Evolutionary conservation across 2,888 invertebrate species (phyloP).

Genomic region (Leptinotarsa tumamoca): DNA sequence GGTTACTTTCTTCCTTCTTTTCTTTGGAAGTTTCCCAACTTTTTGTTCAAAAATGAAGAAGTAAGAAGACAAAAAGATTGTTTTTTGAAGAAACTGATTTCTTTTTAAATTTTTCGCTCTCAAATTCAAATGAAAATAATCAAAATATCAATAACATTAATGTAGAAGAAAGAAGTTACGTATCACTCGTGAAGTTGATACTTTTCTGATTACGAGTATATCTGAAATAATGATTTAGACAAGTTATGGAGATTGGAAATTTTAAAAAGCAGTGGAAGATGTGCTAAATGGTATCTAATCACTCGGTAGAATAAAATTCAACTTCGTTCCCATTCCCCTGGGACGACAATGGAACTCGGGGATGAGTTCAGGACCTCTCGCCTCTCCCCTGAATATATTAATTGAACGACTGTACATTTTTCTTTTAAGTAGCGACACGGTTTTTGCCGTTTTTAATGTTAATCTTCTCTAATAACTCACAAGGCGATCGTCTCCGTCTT

Average conservation of each 20-base stretch:
- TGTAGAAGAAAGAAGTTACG: too few relatives aligned
- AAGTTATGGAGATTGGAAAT: not conserved
- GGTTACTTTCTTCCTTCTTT: too few relatives aligned
- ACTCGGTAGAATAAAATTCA: constrained; percentile 11
- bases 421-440: constrained; percentile 63
- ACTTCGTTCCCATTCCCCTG: constrained; percentile 26
- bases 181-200: too few relatives aligned
- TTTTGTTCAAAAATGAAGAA: too few relatives aligned
- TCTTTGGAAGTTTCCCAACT: too few relatives aligned
- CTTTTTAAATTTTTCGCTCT: too few relatives aligned
- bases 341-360: constrained; percentile 46
- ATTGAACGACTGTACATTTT: constrained; percentile 67
- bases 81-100: too few relatives aligned
- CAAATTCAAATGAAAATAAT: too few relatives aligned
- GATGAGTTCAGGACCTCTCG: constrained; percentile 48
- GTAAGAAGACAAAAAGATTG: too few relatives aligned
- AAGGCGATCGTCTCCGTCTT: constrained; percentile 46
- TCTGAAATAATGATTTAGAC: too few relatives aligned
- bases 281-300: constrained; percentile 21
- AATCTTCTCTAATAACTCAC: constrained; percentile 61
- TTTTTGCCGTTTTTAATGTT: constrained; percentile 61
- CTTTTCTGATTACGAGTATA: too few relatives aligned
- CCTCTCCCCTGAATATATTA: constrained; percentile 63
- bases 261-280: not conserved
- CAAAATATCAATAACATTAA: too few relatives aligned